phyloP scores from a whole-genome alignment of 2,797 vertebrate species.

The Coilia nasus region DNA sequence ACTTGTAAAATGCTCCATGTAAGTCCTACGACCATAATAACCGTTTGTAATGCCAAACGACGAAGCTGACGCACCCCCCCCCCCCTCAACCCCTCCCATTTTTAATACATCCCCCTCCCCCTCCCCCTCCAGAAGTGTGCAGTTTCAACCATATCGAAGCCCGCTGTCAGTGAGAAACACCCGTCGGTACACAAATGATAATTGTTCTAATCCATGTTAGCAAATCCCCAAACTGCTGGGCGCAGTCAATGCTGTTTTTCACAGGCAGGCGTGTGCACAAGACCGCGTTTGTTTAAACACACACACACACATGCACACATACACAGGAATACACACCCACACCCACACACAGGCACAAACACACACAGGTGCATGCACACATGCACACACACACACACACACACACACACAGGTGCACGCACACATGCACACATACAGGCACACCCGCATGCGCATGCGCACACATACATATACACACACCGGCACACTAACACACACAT shows the following conservation, averaged over 20 bases:
- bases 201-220: slow-evolving; percentile 6
- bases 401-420: too few species aligned
- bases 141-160: not conserved
- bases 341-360: too few species aligned
- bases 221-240: slow-evolving; percentile 65
- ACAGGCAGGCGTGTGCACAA: not conserved
- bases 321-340: too few species aligned
- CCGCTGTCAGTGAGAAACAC: not conserved
- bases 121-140: not conserved
- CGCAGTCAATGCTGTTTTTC: slow-evolving; percentile 66
- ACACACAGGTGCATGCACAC: too few species aligned
- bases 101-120: not conserved
- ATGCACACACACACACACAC: too few species aligned
- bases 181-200: slow-evolving; percentile 2
- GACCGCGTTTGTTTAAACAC: not conserved
- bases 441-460: too few species aligned
- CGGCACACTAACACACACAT: too few species aligned
- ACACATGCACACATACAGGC: too few species aligned
- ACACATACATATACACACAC: too few species aligned
- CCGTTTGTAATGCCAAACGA: not conserved
- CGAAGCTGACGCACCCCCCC: not conserved
- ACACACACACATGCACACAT: too few species aligned
- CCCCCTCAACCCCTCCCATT: too few species aligned
- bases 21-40: slow-evolving; percentile 17
- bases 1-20: slow-evolving; percentile 18